A percentile compares a stretch with the other conserved stretches of the same genome.
Conservation (phyloP, 2,113 vertebrate species). For the Reinhardtius hippoglossoides region DNA sequence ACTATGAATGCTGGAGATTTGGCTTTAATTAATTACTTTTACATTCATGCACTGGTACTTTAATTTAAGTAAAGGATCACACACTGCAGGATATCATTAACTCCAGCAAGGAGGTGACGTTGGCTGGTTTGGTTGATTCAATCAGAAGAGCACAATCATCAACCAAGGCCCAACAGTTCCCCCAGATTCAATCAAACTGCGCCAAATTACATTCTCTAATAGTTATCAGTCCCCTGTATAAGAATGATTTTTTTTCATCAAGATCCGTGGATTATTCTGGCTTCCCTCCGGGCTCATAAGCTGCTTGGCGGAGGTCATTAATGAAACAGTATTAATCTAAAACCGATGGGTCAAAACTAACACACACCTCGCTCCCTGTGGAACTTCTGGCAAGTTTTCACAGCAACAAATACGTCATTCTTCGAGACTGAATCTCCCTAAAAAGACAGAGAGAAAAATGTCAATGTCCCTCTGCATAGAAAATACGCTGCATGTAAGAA, state of each 20-base stretch:
- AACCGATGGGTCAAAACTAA: neutral
- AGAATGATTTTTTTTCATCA: too few species aligned
- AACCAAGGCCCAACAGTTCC: too few species aligned
- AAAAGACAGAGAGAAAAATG: slow-evolving; percentile 27
- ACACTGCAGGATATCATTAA: too few species aligned
- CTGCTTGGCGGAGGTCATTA: neutral
- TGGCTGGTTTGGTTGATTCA: too few species aligned
- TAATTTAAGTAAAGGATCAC: neutral
- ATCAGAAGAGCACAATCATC: slow-evolving; percentile 10
- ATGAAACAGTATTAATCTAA: neutral
- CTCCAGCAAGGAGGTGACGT: too few species aligned
- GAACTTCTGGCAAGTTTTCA: slow-evolving; percentile 94
- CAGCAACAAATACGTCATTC: slow-evolving; percentile 90
- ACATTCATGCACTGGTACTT: slow-evolving; percentile 55
- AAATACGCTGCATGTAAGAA: neutral
- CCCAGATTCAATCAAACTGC: too few species aligned
- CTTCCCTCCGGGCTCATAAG: too few species aligned
- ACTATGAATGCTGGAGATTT: too few species aligned
- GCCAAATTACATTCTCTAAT: too few species aligned
- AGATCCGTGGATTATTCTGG: too few species aligned
- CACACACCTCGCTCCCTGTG: slow-evolving; percentile 86
- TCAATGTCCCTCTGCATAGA: neutral
- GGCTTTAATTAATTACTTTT: slow-evolving; percentile 25
- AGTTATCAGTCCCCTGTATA: too few species aligned
- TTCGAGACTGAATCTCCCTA: slow-evolving; percentile 87